Percentiles rank a stretch among this genome's conserved stretches.
phyloP scores from a whole-genome alignment of 1,140 invertebrate species.

The Chrysopa pallens region DNA sequence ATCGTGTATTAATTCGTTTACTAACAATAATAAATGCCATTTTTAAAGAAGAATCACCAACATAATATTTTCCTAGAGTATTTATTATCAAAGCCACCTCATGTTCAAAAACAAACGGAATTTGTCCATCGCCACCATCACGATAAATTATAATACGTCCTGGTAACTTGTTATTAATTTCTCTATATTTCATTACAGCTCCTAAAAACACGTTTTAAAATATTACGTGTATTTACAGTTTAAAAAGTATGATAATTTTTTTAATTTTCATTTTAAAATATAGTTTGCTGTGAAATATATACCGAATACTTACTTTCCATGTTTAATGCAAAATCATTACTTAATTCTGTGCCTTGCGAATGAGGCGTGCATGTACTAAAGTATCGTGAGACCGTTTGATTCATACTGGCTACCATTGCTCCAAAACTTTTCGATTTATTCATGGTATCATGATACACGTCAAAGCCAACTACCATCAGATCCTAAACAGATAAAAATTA shows the following conservation, averaged over 20 bases:
- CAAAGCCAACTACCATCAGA: slow-evolving; percentile 74
- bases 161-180: slow-evolving; percentile 26
- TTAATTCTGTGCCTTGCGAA: slow-evolving; percentile 50
- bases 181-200: slow-evolving; percentile 32
- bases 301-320: slow-evolving; percentile 23
- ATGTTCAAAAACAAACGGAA: slow-evolving; percentile 40
- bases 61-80: slow-evolving; percentile 30
- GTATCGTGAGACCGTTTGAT: slow-evolving; percentile 41
- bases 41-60: slow-evolving; percentile 26
- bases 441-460: slow-evolving; percentile 65
- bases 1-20: slow-evolving; percentile 49
- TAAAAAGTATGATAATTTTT: too few relatives aligned
- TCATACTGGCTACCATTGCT: slow-evolving; percentile 59
- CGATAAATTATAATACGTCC: slow-evolving; percentile 47
- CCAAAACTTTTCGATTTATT: slow-evolving; percentile 42
- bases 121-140: slow-evolving; percentile 71
- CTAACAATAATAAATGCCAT: slow-evolving; percentile 55
- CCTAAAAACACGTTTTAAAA: slow-evolving; percentile 18
- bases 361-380: slow-evolving; percentile 53
- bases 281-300: too few relatives aligned
- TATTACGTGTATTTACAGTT: too few relatives aligned
- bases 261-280: too few relatives aligned
- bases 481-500: too few relatives aligned
- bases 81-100: slow-evolving; percentile 38
- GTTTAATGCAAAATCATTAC: slow-evolving; percentile 37